Evolutionary conservation across 2,113 vertebrate genomes (phyloP).

Genomic region (Sitta europaea): DNA sequence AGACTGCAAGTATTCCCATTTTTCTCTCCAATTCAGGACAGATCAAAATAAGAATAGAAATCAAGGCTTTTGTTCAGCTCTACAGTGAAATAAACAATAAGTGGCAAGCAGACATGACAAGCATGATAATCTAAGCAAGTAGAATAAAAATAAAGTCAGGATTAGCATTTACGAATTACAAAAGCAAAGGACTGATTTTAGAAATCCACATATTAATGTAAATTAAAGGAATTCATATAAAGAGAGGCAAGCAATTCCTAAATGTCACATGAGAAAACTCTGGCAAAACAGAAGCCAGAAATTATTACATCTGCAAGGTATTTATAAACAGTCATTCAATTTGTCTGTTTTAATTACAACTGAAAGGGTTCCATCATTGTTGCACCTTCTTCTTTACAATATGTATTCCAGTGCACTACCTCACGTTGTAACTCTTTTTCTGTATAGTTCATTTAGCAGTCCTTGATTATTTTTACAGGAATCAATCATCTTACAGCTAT

Average conservation of each 20-base stretch:
- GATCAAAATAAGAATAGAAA: not conserved
- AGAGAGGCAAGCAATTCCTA: not conserved
- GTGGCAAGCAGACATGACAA: not conserved
- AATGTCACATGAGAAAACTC: not conserved
- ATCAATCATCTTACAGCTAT: not conserved
- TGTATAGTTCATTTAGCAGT: not conserved
- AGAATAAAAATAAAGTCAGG: not conserved
- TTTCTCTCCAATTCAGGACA: not conserved
- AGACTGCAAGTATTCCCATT: not conserved
- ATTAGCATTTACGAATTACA: not conserved
- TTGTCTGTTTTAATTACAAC: slow-evolving; percentile 48
- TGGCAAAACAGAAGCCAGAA: slow-evolving; percentile 19
- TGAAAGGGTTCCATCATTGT: slow-evolving; percentile 9
- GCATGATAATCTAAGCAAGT: not conserved
- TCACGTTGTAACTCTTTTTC: not conserved
- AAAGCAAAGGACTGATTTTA: not conserved
- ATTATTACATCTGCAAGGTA: slow-evolving; percentile 6
- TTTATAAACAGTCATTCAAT: slow-evolving; percentile 20
- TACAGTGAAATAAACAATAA: not conserved
- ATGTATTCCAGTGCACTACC: not conserved
- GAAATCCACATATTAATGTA: not conserved
- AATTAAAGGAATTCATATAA: not conserved
- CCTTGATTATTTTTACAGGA: not conserved
- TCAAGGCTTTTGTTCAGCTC: not conserved
- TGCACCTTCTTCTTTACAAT: slow-evolving; percentile 49